phyloP scores from a whole-genome alignment of 2,888 invertebrate species.

The Caenorhabditis wallacei region DNA sequence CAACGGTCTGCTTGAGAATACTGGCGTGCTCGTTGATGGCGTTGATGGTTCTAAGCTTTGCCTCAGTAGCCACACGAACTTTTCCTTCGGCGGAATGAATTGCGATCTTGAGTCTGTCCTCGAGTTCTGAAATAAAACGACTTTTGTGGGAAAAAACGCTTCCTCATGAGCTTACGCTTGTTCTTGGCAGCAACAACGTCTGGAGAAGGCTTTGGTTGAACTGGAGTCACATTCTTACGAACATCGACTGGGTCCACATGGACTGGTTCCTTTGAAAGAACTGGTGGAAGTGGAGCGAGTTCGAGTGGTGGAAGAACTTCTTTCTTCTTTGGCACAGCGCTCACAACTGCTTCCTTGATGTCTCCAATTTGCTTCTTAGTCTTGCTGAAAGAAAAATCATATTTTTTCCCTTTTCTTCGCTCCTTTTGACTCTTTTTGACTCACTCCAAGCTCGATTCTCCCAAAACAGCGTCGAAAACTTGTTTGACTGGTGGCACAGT shows the following conservation, averaged over 20 bases:
- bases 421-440: conserved; percentile 5
- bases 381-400: conserved; percentile 43
- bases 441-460: conserved; percentile 70
- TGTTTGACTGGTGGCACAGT: conserved; percentile 74
- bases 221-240: conserved; percentile 63
- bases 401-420: background rate
- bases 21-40: conserved; percentile 83
- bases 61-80: conserved; percentile 74
- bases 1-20: conserved; percentile 84
- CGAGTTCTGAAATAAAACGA: conserved; percentile 71
- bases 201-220: conserved; percentile 54
- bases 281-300: conserved; percentile 60
- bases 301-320: conserved; percentile 67
- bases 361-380: conserved; percentile 64
- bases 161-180: conserved; percentile 66
- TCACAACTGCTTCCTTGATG: conserved; percentile 62
- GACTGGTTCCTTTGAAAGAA: conserved; percentile 66
- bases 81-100: conserved; percentile 73
- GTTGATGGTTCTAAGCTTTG: conserved; percentile 74
- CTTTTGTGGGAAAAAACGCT: too few relatives aligned
- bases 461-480: conserved; percentile 74
- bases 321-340: conserved; percentile 68
- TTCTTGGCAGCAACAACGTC: conserved; percentile 61
- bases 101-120: conserved; percentile 70
- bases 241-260: conserved; percentile 78